phyloP scores from a whole-genome alignment of 2,888 invertebrate species.

The Alloscopus bannaensis region DNA sequence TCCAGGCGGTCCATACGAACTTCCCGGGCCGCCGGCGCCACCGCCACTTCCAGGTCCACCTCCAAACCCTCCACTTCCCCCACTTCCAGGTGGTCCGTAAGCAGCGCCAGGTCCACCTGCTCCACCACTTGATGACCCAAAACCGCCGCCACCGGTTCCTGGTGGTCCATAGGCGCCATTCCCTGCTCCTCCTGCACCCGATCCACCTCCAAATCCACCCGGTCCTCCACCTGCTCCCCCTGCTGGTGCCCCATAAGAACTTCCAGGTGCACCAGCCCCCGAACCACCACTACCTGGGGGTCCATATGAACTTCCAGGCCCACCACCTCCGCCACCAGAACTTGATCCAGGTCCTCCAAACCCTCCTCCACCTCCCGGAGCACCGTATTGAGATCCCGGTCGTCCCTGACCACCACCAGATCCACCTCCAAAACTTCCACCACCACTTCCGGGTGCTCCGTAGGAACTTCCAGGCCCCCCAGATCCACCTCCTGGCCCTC shows the following conservation, averaged over 20 bases:
- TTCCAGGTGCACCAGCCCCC: conserved; percentile 1
- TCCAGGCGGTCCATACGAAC: conserved; percentile 17
- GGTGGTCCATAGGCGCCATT: conserved; percentile 1
- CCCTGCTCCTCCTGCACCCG: conserved; percentile 7
- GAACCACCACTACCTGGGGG: not conserved
- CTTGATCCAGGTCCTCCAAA: conserved; percentile 13
- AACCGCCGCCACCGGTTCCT: not conserved
- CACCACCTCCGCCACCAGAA: conserved; percentile 11
- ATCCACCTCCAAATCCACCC: conserved; percentile 21
- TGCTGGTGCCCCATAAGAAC: not conserved
- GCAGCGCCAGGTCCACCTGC: conserved; percentile 9
- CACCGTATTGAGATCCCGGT: not conserved
- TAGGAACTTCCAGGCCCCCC: conserved; percentile 12
- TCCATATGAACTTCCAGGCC: conserved; percentile 11
- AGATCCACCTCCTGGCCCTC: conserved; percentile 1
- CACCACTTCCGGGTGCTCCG: not conserved
- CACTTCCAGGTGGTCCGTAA: conserved; percentile 8
- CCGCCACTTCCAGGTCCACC: conserved; percentile 13
- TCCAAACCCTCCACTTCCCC: not conserved
- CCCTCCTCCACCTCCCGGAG: conserved; percentile 12
- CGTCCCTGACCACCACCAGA: conserved; percentile 15
- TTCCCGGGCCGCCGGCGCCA: conserved; percentile 24
- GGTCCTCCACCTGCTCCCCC: conserved; percentile 16
- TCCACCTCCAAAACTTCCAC: conserved; percentile 20
- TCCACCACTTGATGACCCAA: conserved; percentile 10